phyloP scores from a whole-genome alignment of 2,888 invertebrate genomes.

The Biston betularia region DNA sequence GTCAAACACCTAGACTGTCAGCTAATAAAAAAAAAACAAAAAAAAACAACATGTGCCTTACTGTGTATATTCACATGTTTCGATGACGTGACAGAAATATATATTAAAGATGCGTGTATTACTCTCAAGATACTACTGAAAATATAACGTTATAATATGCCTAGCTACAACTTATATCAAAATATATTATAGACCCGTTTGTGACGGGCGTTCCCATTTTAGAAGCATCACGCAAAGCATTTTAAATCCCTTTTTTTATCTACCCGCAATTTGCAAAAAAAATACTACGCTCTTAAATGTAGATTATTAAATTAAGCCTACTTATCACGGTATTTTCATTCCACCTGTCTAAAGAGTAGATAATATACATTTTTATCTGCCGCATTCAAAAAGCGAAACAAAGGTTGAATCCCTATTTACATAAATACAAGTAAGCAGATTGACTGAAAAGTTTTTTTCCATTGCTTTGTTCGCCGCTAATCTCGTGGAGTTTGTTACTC shows the following conservation, averaged over 20 bases:
- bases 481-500: slow-evolving; percentile 33
- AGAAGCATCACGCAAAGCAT: not conserved
- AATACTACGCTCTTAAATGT: slow-evolving; percentile 4
- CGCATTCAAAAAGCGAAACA: slow-evolving; percentile 23
- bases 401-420: slow-evolving; percentile 40
- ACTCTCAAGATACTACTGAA: too few species aligned
- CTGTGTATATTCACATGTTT: too few species aligned
- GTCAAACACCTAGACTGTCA: too few species aligned
- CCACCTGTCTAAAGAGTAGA: slow-evolving; percentile 22
- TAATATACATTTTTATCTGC: slow-evolving; percentile 25
- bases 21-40: too few species aligned
- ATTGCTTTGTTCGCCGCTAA: slow-evolving; percentile 40
- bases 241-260: slow-evolving; percentile 6
- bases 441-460: slow-evolving; percentile 41
- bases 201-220: not conserved
- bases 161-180: too few species aligned
- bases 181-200: not conserved
- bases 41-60: too few species aligned
- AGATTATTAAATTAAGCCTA: slow-evolving; percentile 23
- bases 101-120: too few species aligned
- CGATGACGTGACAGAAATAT: too few species aligned
- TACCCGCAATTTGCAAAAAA: slow-evolving; percentile 1
- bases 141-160: too few species aligned
- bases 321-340: slow-evolving; percentile 21
- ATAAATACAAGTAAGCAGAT: slow-evolving; percentile 44